phyloP scores from a whole-genome alignment of 2,797 vertebrate genomes.

The Anguilla pacifica region DNA sequence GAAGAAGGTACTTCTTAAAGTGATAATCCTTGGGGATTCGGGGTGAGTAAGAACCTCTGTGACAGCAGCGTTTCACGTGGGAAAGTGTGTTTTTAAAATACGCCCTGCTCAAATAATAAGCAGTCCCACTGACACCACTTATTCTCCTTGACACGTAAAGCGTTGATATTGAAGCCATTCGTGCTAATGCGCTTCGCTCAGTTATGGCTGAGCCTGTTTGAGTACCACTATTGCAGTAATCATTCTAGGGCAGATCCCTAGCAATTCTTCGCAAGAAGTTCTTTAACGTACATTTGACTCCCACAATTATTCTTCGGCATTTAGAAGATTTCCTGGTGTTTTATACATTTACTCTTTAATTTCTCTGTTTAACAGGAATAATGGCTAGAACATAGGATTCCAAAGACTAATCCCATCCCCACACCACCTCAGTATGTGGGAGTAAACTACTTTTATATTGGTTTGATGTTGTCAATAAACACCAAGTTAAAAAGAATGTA shows the following conservation, averaged over 20 bases:
- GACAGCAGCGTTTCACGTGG: neutral
- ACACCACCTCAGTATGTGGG: neutral
- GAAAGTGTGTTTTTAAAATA: neutral
- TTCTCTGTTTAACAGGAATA: neutral
- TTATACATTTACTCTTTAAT: neutral
- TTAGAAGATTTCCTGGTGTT: no score
- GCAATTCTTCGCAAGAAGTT: no score
- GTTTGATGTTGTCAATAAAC: neutral
- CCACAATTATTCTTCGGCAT: no score
- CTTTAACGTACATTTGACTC: no score
- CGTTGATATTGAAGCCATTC: neutral
- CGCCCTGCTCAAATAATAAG: neutral
- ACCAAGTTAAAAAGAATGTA: neutral
- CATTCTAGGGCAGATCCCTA: no score
- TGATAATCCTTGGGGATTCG: slow-evolving; percentile 64
- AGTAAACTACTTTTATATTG: neutral
- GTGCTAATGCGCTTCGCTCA: neutral
- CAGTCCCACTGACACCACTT: neutral
- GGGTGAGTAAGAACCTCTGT: slow-evolving; percentile 47
- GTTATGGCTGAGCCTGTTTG: neutral
- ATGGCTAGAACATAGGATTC: neutral
- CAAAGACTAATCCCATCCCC: neutral
- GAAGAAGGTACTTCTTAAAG: slow-evolving; percentile 64
- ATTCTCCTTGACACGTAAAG: neutral
- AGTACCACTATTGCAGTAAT: neutral